Conservation (phyloP, 92 coral and sea anemone genomes). For the Actinernus sp. region DNA sequence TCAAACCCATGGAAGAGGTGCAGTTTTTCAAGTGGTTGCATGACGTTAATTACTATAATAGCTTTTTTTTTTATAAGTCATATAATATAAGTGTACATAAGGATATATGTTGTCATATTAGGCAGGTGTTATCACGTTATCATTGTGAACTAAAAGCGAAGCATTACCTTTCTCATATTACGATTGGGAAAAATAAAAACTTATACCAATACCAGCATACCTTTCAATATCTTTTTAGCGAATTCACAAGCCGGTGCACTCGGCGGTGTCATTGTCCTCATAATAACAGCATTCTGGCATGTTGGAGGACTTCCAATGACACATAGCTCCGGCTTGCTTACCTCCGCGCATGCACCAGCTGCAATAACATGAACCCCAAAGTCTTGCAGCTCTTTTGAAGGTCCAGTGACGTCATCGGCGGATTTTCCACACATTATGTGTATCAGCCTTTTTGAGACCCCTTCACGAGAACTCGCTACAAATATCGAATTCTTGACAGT, state of each 20-base stretch:
- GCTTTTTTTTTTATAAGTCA: no score
- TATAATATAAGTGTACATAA: no score
- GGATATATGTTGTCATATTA: no score
- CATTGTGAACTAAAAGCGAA: no score
- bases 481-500: conserved; percentile 69
- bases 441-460: conserved; percentile 51
- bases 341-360: conserved; percentile 69
- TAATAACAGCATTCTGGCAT: conserved; percentile 77
- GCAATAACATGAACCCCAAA: conserved; percentile 61
- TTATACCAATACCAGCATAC: no score
- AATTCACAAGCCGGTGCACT: conserved; percentile 71
- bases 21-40: no score
- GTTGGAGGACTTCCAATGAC: conserved; percentile 78
- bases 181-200: no score
- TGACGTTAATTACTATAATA: no score
- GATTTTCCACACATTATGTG: conserved; percentile 80
- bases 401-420: conserved; percentile 68
- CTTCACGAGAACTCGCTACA: conserved; percentile 39
- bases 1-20: no score
- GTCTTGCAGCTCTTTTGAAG: conserved; percentile 50
- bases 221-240: conserved; percentile 63
- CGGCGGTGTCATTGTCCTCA: conserved; percentile 66
- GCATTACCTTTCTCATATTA: no score
- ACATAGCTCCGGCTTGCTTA: conserved; percentile 72
- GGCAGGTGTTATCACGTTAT: no score